These are phyloP conservation scores for Peromyscus polionotus DNA, from an alignment of 2,113 vertebrate species.

Conservation along the genomic window DNA sequence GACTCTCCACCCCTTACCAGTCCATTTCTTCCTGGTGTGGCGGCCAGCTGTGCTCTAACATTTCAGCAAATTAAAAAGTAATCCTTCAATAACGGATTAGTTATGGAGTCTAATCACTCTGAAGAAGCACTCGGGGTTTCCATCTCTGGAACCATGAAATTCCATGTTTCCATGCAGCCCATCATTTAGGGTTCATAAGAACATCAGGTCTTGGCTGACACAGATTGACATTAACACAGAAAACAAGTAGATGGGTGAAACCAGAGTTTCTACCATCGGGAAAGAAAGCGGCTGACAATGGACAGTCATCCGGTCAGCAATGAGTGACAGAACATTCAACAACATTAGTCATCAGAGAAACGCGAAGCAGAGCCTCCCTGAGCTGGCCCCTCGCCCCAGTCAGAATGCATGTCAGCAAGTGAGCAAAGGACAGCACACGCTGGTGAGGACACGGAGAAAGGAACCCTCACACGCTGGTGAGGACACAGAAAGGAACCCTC, in stretches of 20 bases:
- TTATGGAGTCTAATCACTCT: conserved; percentile 75
- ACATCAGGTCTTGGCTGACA: background rate
- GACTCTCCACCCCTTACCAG: conserved; percentile 49
- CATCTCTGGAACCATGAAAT: conserved; percentile 65
- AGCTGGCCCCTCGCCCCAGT: background rate
- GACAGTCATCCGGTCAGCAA: background rate
- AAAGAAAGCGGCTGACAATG: background rate
- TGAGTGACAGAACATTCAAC: background rate
- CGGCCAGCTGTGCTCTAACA: conserved; percentile 71
- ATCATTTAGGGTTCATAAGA: background rate
- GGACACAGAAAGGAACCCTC: background rate
- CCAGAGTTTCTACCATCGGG: background rate
- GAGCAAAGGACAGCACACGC: background rate
- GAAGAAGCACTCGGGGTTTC: conserved; percentile 71
- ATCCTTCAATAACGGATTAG: conserved; percentile 78
- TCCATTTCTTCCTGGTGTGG: conserved; percentile 39
- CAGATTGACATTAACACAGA: background rate
- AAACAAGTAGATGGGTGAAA: background rate
- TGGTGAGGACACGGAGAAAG: background rate
- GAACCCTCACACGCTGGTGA: background rate
- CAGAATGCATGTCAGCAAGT: background rate
- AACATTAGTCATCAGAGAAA: background rate
- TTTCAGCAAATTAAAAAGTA: conserved; percentile 79
- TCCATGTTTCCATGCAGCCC: background rate
- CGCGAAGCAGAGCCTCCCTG: background rate